Evolutionary conservation across 2,888 invertebrate species (phyloP).

Genomic region (Hyles lineata): DNA sequence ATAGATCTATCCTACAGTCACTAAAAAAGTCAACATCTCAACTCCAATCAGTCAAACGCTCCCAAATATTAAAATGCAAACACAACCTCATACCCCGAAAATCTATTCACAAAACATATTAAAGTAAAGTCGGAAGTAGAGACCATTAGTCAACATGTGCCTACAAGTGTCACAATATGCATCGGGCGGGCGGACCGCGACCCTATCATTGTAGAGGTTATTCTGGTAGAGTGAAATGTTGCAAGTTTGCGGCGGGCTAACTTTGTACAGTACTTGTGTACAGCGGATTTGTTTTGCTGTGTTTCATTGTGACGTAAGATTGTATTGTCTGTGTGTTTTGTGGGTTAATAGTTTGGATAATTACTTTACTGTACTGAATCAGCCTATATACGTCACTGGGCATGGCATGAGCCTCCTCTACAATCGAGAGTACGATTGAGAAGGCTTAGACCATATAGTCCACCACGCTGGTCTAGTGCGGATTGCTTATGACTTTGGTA

Average conservation of each 20-base stretch:
- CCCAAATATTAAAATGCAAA: neutral
- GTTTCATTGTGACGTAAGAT: neutral
- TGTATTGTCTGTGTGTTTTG: neutral
- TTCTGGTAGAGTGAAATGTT: constrained; percentile 6
- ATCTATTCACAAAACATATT: constrained; percentile 2
- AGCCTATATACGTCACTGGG: no score
- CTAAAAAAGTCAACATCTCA: neutral
- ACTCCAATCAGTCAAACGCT: neutral
- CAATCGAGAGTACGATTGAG: no score
- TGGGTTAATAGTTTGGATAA: neutral
- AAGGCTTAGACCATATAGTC: no score
- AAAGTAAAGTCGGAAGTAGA: neutral
- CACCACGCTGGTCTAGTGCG: no score
- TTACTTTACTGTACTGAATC: no score
- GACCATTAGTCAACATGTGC: constrained; percentile 3
- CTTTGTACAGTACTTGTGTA: neutral
- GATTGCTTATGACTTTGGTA: no score
- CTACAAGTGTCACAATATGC: constrained; percentile 6
- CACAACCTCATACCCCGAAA: neutral
- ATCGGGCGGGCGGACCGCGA: neutral
- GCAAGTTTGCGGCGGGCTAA: neutral
- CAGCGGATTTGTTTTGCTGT: neutral
- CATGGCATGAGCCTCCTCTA: no score
- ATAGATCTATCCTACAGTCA: no score
- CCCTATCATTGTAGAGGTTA: constrained; percentile 6